Evolutionary conservation across 2,797 vertebrate species (phyloP), one percentile per base, ranked within the genome.

Genomic region (Fratercula arctica): DNA sequence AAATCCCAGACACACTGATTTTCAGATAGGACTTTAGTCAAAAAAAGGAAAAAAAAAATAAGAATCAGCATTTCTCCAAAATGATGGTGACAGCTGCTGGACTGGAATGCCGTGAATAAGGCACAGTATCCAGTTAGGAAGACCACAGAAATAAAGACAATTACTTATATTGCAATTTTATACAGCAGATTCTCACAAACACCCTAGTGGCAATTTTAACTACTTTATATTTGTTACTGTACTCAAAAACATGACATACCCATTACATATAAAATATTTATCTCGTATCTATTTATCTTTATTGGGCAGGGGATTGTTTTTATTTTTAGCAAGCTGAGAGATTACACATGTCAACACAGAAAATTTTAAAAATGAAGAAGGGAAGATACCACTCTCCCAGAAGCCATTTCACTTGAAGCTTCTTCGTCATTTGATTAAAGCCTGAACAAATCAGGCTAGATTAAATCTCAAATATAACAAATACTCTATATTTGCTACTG

Each of bases 341-440:
- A 73, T 54, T 54, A 66, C 57, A 87, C 10, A 28, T 20, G 31
- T 74, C 68, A 94, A 41, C n/a, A 66, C 0, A 29, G 81, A 64
- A 92, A 89, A 67, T 43, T 41, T 51, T 59, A 6, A 69, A 96
- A 75, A 89, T 39, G 0, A 88, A 89, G 28, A 66, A 78, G 48
- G 48, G 68, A 92, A 59, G 75, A 43, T 39, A 64, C 37, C 26
- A 21, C 61, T 50, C 82, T 93, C 91, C 61, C 69, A 81, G 72
- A 57, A 85, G 56, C 76, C 70, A 80, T 46, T 78, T 19, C 59
- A 63, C 81, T 51, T 82, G 88, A 94, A 96, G 56, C 29, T 74
- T 74, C 70, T 93, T 82, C 57, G 59, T 87, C 39, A 59, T 87
- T 80, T 94, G 72, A 90, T 77, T 68, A 90, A 85, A 95, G 59